A percentile compares a stretch with the other conserved stretches of the same genome.
These are phyloP conservation scores for Eira barbara DNA, from an alignment of 2,113 vertebrate species.

Conservation along the genomic window DNA sequence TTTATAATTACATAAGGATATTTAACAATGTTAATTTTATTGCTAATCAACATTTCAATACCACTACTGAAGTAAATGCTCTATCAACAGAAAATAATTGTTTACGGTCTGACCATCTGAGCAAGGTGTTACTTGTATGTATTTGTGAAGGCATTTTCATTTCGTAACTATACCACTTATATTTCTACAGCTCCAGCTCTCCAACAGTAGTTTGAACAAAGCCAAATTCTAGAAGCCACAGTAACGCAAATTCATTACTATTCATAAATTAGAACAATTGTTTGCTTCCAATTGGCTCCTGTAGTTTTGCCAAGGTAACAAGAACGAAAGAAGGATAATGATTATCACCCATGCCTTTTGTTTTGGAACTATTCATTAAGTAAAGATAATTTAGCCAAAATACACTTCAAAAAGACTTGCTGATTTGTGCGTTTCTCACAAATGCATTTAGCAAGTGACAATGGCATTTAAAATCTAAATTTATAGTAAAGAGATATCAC, in stretches of 20 bases:
- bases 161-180: background rate
- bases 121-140: background rate
- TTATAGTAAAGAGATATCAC: slow-evolving; percentile 55
- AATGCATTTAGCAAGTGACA: slow-evolving; percentile 63
- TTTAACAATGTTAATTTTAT: slow-evolving; percentile 6
- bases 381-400: slow-evolving; percentile 47
- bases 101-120: background rate
- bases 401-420: background rate
- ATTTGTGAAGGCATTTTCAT: background rate
- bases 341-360: slow-evolving; percentile 25
- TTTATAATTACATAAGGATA: background rate
- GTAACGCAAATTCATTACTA: slow-evolving; percentile 44
- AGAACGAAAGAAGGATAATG: slow-evolving; percentile 53
- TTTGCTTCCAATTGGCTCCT: slow-evolving; percentile 1
- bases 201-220: slow-evolving; percentile 32
- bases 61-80: background rate
- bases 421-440: slow-evolving; percentile 36
- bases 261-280: slow-evolving; percentile 47
- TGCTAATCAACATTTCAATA: background rate
- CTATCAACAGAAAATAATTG: background rate
- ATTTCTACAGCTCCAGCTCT: background rate
- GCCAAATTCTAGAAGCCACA: background rate
- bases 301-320: slow-evolving; percentile 45
- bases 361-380: slow-evolving; percentile 56
- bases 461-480: slow-evolving; percentile 63